A percentile compares a stretch with the other conserved stretches of the same genome.
These are phyloP conservation scores for Arvicanthis niloticus DNA, from an alignment of 2,113 vertebrate genomes.

Conservation along the genomic window DNA sequence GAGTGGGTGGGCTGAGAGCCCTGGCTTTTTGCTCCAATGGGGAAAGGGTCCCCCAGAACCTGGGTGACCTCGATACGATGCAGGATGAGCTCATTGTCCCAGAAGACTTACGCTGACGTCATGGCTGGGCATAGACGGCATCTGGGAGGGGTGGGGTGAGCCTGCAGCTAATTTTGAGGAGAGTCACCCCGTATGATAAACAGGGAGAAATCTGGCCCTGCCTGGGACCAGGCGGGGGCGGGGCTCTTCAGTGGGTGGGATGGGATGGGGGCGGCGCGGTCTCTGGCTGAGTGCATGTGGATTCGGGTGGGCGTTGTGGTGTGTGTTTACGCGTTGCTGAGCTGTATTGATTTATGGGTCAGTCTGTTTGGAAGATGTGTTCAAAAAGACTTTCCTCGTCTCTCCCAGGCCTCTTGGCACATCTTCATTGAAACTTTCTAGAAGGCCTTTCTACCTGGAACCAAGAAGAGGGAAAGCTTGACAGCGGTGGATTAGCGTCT, in stretches of 20 bases:
- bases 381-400: background rate
- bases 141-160: background rate
- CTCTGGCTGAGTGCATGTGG: no score
- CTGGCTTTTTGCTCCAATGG: fast-evolving
- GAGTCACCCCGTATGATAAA: background rate
- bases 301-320: background rate
- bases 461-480: background rate
- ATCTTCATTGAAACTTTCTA: background rate
- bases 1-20: background rate
- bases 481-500: background rate
- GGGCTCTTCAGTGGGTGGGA: background rate
- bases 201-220: background rate
- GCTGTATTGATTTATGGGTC: background rate
- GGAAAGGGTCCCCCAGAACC: background rate
- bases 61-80: background rate
- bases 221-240: background rate
- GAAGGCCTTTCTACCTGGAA: background rate
- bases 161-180: background rate
- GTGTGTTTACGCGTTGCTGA: background rate
- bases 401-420: background rate
- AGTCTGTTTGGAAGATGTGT: background rate
- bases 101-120: slow-evolving; percentile 65
- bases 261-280: fast-evolving
- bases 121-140: slow-evolving; percentile 17
- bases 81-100: slow-evolving; percentile 19